Evolutionary conservation across 2,888 invertebrate genomes (phyloP).

Genomic region (Melikaiella ostensackeni): DNA sequence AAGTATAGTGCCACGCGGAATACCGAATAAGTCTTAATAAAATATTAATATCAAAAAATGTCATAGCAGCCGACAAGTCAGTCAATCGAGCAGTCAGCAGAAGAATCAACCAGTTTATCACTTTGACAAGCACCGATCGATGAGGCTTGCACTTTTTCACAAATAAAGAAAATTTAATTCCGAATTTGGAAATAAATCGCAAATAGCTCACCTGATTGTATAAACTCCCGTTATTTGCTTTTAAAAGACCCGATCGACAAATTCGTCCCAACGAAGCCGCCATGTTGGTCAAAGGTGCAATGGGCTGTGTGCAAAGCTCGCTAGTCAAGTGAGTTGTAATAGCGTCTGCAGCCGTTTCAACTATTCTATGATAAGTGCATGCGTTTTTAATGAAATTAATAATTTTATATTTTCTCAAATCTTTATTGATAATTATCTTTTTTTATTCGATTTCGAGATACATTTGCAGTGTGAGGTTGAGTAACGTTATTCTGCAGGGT

Average conservation of each 20-base stretch:
- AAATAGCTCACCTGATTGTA: conserved; percentile 84
- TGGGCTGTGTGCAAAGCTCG: conserved; percentile 41
- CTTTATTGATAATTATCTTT: background rate
- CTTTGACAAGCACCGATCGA: conserved; percentile 7
- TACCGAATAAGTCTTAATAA: conserved; percentile 24
- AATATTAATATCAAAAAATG: conserved; percentile 51
- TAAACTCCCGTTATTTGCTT: conserved; percentile 83
- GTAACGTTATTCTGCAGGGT: background rate
- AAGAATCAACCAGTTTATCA: conserved; percentile 28
- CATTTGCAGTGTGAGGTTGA: background rate
- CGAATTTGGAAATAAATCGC: conserved; percentile 50
- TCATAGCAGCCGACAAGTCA: conserved; percentile 71
- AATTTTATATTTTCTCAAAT: background rate
- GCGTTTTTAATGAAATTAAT: background rate
- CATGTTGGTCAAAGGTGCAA: conserved; percentile 82
- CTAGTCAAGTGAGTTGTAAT: conserved; percentile 3
- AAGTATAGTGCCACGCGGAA: conserved; percentile 17
- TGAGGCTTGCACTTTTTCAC: conserved; percentile 18
- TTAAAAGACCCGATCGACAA: conserved; percentile 88
- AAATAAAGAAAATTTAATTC: background rate
- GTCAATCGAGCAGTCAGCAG: background rate
- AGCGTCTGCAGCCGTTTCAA: background rate
- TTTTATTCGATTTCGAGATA: background rate
- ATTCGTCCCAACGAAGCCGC: conserved; percentile 92
- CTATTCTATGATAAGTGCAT: background rate